Evolutionary conservation across 2,113 vertebrate genomes (phyloP), one percentile per base, ranked within the genome.

Genomic region (Chascanopsetta lugubris): DNA sequence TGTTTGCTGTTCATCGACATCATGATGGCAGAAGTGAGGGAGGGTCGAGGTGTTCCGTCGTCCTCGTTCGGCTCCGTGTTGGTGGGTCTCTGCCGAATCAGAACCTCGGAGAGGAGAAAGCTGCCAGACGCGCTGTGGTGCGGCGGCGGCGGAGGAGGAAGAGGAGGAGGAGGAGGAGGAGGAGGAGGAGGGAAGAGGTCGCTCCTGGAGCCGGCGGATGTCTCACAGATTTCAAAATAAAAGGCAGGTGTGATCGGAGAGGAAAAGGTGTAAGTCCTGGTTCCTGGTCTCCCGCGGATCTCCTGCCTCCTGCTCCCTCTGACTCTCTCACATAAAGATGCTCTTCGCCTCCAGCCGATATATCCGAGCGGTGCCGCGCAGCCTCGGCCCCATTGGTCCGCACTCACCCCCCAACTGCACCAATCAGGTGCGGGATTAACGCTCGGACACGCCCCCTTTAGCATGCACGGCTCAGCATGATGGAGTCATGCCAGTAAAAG

Each of bases 1-100:
- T 96, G 95, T 73, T 96, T 96, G 94, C 95, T 96, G 91, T 96
- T 96, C 95, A 96, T 96, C 84, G 95, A 96, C 95, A 96, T 96
- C 95, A 96, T 96, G 88, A 86, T 90, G 75, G 89, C 88, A 72
- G 86, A 82, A 57, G 80, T 72, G 11, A 84, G 75, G 27, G 83
- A 76, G 73, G 86, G 72, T 88, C 79, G 76, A n/a, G 72, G 82
- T 74, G n/a, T n/a, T n/a, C 56, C 61, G 79, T 87, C 72, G 24
- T 90, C 75, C 54, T 86, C 42, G 74, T 62, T 87, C 43, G 51
- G 38, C 40, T 88, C 87, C 86, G 83, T 87, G 12, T 83, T 77
- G 65, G 25, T 74, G 4, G 34, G 6, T 21, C 15, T 21, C 75
- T 83, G 78, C 68, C 17, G 3, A 20, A 47, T n/a, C n/a, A 66